Percentiles rank a stretch among this genome's conserved stretches.
phyloP scores from a whole-genome alignment of 2,888 invertebrate species.

The Sphaerophoria taeniata region DNA sequence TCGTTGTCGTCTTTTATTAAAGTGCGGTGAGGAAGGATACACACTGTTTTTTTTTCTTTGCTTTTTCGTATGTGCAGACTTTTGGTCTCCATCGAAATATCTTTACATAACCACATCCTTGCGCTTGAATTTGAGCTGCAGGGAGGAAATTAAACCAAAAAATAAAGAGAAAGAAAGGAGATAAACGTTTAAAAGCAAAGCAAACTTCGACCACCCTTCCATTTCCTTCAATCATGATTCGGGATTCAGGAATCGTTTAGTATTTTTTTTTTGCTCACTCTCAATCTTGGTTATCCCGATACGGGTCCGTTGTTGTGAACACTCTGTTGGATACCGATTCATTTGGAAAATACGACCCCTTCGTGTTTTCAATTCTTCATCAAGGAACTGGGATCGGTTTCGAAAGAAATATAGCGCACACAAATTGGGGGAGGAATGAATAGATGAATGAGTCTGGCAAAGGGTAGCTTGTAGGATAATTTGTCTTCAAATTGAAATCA shows the following conservation, averaged over 20 bases:
- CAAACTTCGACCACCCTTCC: constrained; percentile 39
- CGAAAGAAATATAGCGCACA: constrained; percentile 34
- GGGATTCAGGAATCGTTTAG: constrained; percentile 32
- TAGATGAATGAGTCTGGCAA: background rate
- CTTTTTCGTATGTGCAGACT: constrained; percentile 49
- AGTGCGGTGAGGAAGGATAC: constrained; percentile 39
- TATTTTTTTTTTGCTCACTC: constrained; percentile 24
- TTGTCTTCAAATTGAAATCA: constrained; percentile 65
- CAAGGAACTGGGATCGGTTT: background rate
- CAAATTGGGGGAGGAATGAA: background rate
- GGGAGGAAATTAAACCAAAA: constrained; percentile 2
- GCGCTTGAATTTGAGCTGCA: constrained; percentile 23
- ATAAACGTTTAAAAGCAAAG: constrained; percentile 51
- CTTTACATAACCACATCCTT: constrained; percentile 46
- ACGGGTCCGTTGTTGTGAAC: constrained; percentile 15
- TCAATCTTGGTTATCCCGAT: constrained; percentile 30
- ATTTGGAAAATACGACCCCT: constrained; percentile 46
- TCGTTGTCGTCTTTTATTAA: constrained; percentile 34
- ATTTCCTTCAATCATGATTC: constrained; percentile 21
- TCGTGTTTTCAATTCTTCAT: background rate
- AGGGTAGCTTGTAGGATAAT: constrained; percentile 51
- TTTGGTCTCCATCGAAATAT: constrained; percentile 56
- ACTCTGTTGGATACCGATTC: constrained; percentile 60
- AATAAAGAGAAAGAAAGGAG: constrained; percentile 2
- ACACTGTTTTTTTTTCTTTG: background rate